phyloP scores from a whole-genome alignment of 1,140 invertebrate species.

The Brachionus rubens region DNA sequence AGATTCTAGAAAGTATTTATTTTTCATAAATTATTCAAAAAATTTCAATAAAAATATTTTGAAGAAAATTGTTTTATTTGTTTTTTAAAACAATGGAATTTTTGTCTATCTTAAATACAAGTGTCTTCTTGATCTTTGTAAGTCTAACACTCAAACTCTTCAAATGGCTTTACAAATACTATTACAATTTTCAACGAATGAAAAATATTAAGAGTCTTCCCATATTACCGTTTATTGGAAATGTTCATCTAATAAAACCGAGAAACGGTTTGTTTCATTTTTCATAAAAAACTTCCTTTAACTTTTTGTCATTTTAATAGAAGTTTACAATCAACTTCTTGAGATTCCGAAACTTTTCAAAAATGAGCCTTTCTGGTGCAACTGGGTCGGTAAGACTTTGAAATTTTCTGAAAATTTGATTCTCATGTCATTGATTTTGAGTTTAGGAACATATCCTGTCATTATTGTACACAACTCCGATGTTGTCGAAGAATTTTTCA shows the following conservation, averaged over 20 bases:
- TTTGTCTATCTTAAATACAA: background rate
- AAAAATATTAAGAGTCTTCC: background rate
- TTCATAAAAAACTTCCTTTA: background rate
- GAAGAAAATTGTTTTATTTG: background rate
- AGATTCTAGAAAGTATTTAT: no score
- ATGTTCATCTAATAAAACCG: background rate
- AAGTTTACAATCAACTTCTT: background rate
- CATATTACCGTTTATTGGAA: background rate
- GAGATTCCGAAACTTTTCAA: background rate
- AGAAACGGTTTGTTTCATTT: background rate
- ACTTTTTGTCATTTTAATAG: background rate
- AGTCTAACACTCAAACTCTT: background rate
- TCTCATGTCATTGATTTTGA: background rate
- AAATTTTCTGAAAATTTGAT: background rate
- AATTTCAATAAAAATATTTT: no score
- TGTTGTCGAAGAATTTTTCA: conserved; percentile 62
- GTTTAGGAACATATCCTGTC: background rate
- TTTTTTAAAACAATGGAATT: background rate
- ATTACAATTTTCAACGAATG: background rate
- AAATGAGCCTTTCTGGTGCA: conserved; percentile 1
- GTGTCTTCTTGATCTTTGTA: background rate
- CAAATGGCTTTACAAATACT: background rate
- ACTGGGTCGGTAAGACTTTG: background rate
- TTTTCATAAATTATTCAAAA: no score
- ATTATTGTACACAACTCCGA: background rate